These are phyloP conservation scores for Myripristis murdjan DNA, from an alignment of 2,797 vertebrate species.

Conservation along the genomic window DNA sequence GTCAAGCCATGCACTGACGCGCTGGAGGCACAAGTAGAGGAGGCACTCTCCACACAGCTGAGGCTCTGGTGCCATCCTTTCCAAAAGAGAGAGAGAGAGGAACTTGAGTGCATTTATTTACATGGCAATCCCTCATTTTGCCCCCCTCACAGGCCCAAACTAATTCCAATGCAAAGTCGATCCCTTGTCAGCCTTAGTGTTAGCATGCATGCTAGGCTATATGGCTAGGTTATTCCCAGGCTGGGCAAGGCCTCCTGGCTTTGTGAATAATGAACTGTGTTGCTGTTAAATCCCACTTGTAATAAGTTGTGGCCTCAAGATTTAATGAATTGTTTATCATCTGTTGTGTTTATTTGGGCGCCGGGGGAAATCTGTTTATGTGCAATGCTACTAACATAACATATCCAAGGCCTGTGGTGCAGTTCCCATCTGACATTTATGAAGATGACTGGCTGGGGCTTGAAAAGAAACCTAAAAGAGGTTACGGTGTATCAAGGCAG, in stretches of 20 bases:
- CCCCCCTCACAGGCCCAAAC: neutral
- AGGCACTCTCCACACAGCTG: neutral
- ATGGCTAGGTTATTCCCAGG: constrained; percentile 6
- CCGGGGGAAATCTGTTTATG: constrained; percentile 38
- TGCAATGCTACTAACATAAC: neutral
- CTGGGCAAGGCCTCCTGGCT: constrained; percentile 27
- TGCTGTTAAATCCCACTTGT: constrained; percentile 60
- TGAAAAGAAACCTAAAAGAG: constrained; percentile 24
- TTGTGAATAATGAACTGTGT: constrained; percentile 63
- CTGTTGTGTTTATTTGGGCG: constrained; percentile 34
- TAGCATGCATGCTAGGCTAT: constrained; percentile 27
- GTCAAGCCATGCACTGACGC: neutral
- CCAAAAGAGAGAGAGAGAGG: no score
- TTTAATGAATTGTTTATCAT: constrained; percentile 35
- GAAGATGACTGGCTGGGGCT: constrained; percentile 25
- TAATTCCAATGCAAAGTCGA: constrained; percentile 29
- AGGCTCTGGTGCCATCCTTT: neutral
- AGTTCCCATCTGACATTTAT: constrained; percentile 27
- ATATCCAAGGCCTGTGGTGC: constrained; percentile 22
- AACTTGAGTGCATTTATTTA: constrained; percentile 4
- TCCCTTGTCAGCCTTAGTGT: constrained; percentile 17
- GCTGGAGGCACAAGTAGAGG: neutral
- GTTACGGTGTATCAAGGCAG: neutral
- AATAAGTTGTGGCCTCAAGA: constrained; percentile 54
- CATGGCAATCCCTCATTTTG: neutral